These are phyloP conservation scores for Melanotaenia trifasciata DNA, from an alignment of 2,797 vertebrate species.

Conservation along the genomic window DNA sequence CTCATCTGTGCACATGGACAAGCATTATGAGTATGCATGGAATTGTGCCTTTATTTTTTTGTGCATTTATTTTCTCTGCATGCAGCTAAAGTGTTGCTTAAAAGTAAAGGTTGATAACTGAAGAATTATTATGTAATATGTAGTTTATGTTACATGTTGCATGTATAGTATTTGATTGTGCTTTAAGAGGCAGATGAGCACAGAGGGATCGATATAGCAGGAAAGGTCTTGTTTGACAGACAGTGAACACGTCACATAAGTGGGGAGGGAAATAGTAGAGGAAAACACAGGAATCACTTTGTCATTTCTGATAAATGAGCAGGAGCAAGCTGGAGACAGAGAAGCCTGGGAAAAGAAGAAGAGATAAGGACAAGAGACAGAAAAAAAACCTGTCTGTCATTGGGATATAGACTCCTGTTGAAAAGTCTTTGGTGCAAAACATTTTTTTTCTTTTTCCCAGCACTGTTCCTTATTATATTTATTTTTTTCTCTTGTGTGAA, in stretches of 20 bases:
- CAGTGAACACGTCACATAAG: constrained; percentile 49
- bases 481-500: not conserved
- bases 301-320: constrained; percentile 66
- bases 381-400: constrained; percentile 33
- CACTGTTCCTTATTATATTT: not conserved
- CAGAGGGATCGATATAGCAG: constrained; percentile 30
- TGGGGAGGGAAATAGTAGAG: constrained; percentile 31
- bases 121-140: not conserved
- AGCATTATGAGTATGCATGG: not conserved
- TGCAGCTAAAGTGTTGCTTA: not conserved
- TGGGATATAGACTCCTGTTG: constrained; percentile 26
- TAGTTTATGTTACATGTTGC: not conserved
- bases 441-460: not conserved
- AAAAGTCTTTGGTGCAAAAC: constrained; percentile 35
- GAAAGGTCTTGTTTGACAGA: constrained; percentile 45
- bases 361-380: constrained; percentile 10
- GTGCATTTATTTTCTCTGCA: not conserved
- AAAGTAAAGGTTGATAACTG: not conserved
- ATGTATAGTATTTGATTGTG: not conserved
- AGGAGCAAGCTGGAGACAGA: constrained; percentile 28
- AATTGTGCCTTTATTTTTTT: not conserved
- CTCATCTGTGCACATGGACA: not conserved
- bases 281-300: constrained; percentile 49
- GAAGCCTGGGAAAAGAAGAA: not conserved
- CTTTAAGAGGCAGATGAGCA: constrained; percentile 34